phyloP scores from a whole-genome alignment of 2,113 vertebrate species.

The Oncorhynchus nerka region DNA sequence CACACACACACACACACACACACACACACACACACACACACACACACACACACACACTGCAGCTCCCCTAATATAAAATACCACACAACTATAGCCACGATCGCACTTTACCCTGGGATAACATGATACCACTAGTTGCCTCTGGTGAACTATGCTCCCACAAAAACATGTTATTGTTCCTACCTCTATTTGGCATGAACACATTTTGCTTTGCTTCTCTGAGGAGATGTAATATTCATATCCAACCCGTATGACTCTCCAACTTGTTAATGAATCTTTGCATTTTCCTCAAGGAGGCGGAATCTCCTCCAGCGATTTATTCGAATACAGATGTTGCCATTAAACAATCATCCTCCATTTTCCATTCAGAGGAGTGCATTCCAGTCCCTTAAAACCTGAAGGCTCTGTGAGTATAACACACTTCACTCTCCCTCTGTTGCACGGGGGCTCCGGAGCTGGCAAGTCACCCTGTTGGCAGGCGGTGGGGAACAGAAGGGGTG shows the following conservation, averaged over 20 bases:
- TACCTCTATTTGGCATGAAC: no score
- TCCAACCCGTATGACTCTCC: no score
- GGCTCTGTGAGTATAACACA: background rate
- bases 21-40: background rate
- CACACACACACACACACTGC: background rate
- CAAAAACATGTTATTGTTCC: conserved; percentile 10
- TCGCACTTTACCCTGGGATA: conserved; percentile 5
- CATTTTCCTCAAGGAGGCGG: no score
- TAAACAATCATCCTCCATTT: background rate
- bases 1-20: conserved; percentile 9
- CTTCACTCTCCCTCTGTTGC: background rate
- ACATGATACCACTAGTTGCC: conserved; percentile 13
- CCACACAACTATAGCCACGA: background rate
- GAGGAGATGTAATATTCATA: no score
- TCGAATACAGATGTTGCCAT: background rate
- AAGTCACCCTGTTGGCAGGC: background rate
- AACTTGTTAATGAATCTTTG: no score
- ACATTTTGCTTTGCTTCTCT: no score
- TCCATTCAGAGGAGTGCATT: background rate
- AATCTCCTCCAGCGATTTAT: no score
- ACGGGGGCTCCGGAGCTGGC: background rate
- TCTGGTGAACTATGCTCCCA: conserved; percentile 8
- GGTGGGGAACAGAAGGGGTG: background rate
- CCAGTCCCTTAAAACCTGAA: background rate
- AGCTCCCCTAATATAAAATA: conserved; percentile 9